Percentiles rank a stretch among this genome's conserved stretches.
phyloP scores from a whole-genome alignment of 2,888 invertebrate species.

The Heteropelma amictum region DNA sequence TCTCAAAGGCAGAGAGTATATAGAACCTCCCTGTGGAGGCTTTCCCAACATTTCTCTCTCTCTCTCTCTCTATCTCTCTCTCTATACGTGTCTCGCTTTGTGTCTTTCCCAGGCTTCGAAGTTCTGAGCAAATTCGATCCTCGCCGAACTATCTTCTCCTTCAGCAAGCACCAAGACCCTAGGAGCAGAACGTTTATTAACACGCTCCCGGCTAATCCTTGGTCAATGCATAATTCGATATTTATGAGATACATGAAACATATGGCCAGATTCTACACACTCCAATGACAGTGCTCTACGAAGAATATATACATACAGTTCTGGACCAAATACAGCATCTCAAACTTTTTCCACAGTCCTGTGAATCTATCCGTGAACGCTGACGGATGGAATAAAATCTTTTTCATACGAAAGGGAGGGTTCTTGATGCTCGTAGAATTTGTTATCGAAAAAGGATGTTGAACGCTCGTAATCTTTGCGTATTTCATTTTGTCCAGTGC shows the following conservation, averaged over 20 bases:
- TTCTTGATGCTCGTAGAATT: too few species aligned
- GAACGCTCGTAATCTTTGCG: too few species aligned
- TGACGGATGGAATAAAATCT: too few species aligned
- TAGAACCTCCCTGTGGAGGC: background rate
- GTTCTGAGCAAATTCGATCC: constrained; percentile 44
- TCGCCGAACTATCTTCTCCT: constrained; percentile 19
- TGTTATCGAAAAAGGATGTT: too few species aligned
- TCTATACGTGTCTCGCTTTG: background rate
- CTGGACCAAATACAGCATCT: too few species aligned
- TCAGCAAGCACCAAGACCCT: constrained; percentile 6
- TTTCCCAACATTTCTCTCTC: background rate
- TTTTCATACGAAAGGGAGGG: too few species aligned
- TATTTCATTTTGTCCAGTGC: too few species aligned
- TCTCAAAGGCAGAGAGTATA: constrained; percentile 1
- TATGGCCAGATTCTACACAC: too few species aligned
- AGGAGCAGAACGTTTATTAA: constrained; percentile 3
- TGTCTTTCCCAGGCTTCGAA: constrained; percentile 8
- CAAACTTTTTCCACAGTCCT: too few species aligned
- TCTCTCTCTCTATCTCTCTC: background rate
- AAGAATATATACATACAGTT: too few species aligned
- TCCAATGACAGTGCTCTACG: too few species aligned
- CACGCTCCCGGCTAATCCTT: constrained; percentile 29
- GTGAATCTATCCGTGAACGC: too few species aligned
- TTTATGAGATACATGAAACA: background rate
- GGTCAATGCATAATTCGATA: background rate